Conservation (phyloP, 2,888 invertebrate genomes). For the Ptychoptera albimana region DNA sequence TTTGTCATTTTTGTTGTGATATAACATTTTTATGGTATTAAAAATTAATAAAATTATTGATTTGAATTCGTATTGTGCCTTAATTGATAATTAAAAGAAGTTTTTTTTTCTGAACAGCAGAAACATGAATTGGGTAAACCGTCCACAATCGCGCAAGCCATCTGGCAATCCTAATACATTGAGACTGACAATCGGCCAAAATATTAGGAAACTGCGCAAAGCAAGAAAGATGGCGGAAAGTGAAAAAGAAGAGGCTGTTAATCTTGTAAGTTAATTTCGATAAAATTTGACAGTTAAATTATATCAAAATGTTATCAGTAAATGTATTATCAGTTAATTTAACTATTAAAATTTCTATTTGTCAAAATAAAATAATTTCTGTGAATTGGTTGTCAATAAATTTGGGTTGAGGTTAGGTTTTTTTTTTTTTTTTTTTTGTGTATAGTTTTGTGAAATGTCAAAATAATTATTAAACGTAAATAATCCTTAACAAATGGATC, state of each 20-base stretch:
- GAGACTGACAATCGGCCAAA: too few relatives aligned
- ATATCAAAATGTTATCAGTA: too few relatives aligned
- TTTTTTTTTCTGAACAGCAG: too few relatives aligned
- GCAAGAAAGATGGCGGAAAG: constrained; percentile 46
- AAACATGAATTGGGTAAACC: too few relatives aligned
- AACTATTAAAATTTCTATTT: neutral
- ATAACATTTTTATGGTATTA: too few relatives aligned
- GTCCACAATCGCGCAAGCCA: too few relatives aligned
- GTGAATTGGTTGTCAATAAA: neutral
- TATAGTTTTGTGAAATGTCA: neutral
- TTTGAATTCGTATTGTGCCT: too few relatives aligned
- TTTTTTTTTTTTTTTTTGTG: neutral
- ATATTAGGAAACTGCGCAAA: constrained; percentile 3
- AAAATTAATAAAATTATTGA: too few relatives aligned
- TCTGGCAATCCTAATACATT: too few relatives aligned
- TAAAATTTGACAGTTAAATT: neutral
- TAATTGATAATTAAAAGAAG: too few relatives aligned
- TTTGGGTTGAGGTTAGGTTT: neutral
- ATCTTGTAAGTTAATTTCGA: constrained; percentile 42
- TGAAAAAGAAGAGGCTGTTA: constrained; percentile 68
- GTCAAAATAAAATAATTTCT: neutral
- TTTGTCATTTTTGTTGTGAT: too few relatives aligned
- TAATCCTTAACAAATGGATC: neutral
- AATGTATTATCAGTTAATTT: neutral
- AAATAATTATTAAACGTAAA: neutral